Conservation (phyloP, 2,113 vertebrate species). For the Lanius ludovicianus region DNA sequence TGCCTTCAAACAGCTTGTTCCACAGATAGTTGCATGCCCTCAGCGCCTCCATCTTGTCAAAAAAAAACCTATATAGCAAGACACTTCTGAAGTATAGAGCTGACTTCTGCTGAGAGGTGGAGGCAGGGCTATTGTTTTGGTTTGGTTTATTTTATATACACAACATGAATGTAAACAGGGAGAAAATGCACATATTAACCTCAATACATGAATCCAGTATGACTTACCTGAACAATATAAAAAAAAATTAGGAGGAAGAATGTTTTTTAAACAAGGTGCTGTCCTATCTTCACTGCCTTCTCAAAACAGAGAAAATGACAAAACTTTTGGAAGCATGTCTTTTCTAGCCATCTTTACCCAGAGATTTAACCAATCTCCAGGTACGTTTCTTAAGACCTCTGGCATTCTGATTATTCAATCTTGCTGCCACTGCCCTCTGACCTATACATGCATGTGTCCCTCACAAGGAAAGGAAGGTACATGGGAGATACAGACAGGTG, state of each 20-base stretch:
- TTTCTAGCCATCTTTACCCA: background rate
- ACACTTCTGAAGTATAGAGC: background rate
- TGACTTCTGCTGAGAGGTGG: background rate
- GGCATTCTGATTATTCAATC: background rate
- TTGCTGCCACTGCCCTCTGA: background rate
- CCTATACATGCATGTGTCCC: rapidly evolving
- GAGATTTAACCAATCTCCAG: background rate
- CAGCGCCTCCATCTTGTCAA: background rate
- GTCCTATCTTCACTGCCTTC: background rate
- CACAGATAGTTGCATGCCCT: background rate
- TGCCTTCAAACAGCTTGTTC: background rate
- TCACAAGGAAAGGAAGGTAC: background rate
- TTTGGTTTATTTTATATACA: background rate
- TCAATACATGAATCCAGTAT: background rate
- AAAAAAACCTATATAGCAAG: background rate
- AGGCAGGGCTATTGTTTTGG: background rate
- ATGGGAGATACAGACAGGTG: background rate
- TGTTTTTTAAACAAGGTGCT: background rate
- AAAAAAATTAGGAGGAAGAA: background rate
- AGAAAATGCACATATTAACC: background rate
- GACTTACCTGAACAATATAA: background rate
- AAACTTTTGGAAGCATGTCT: background rate
- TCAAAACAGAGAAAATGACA: background rate
- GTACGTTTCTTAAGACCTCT: background rate
- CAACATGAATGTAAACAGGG: background rate